A percentile compares a stretch with the other conserved stretches of the same genome.
Conservation (phyloP, 2,888 invertebrate genomes). For the Acanthococcus lagerstroemiae region DNA sequence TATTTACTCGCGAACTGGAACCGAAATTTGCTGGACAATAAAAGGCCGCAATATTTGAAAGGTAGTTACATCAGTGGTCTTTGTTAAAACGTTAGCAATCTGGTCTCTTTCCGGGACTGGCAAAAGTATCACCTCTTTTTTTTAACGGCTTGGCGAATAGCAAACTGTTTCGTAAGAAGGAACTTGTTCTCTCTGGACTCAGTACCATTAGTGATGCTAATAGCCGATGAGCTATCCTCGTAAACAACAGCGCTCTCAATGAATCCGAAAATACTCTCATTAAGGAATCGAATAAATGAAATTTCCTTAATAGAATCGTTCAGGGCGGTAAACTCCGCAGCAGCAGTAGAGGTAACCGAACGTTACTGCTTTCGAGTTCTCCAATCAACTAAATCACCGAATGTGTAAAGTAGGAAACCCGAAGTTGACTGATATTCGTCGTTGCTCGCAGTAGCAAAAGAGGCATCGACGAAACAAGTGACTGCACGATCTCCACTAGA, state of each 20-base stretch:
- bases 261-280: background rate
- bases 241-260: background rate
- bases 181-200: background rate
- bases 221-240: background rate
- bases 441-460: background rate
- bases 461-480: background rate
- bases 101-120: background rate
- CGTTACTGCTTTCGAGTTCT: background rate
- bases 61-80: background rate
- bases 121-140: background rate
- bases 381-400: background rate
- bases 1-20: no score
- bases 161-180: background rate
- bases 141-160: background rate
- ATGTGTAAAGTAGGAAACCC: background rate
- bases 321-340: background rate
- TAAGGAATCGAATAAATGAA: background rate
- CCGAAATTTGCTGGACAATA: background rate
- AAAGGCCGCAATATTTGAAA: no score
- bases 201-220: background rate
- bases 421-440: background rate
- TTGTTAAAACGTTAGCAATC: background rate
- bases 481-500: background rate
- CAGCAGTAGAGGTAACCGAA: background rate
- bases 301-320: background rate